Evolutionary conservation across 2,888 invertebrate genomes (phyloP), one percentile per base, ranked within the genome.

Genomic region (Junonia oenone): DNA sequence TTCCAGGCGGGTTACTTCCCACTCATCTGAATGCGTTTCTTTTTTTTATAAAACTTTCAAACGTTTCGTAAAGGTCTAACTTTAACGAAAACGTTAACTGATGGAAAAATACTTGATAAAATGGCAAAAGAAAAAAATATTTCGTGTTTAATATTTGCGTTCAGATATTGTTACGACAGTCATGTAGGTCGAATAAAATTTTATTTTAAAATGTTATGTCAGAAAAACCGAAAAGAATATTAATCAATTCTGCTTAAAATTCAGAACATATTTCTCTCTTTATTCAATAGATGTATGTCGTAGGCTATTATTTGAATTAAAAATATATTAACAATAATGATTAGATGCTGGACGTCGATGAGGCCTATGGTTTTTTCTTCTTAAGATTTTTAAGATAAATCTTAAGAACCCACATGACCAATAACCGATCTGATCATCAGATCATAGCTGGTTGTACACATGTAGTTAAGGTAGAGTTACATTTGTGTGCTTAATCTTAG

Each of bases 1-100:
- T 53, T 49, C 52, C 52, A 50, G 46, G 35, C 45, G 53, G 59
- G 56, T 29, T 50, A 15, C 27, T 50, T 17, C 59, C 40, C 50
- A 37, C 50, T 59, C 59, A 50, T n/a, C 53, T 53, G 47, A 29
- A 19, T 40, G 6, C 22, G 14, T 53, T 40, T 47, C 47, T 31
- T 29, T 22, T 47, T 46, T 37, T n/a, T 13, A 22, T 14, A 37
- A 43, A 43, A 22, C 22, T 13, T 26, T 26, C 9, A 40, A 19
- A n/a, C 43, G 13, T 26, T 43, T 43, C 26, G 15, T 40, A 38
- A 17, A 35, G 35, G 38, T 38, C 38, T 38, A 38, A 22, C 26
- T 22, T 22, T 22, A 13, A 22, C 22, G 43, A 43, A 40, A 46
- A 31, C 31, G 11, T 31, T 46, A 29, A 29, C n/a, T 29, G 31